These are phyloP conservation scores for Glareola pratincola DNA, from an alignment of 2,113 vertebrate species.

Conservation along the genomic window DNA sequence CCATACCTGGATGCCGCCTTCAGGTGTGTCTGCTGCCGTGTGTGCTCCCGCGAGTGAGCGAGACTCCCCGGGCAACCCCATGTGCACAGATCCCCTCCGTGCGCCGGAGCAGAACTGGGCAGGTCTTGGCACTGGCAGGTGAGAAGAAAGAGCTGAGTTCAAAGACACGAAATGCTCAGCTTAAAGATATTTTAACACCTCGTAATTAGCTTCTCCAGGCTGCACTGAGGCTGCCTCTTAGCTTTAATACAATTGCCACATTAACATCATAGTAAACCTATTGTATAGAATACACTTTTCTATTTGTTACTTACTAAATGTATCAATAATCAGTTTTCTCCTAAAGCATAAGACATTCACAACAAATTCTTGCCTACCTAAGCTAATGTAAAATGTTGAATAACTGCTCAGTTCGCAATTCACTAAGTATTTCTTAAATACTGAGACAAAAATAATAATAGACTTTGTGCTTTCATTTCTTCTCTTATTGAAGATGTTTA, in stretches of 20 bases:
- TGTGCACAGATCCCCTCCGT: accelerated
- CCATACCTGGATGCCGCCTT: neutral
- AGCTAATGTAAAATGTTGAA: neutral
- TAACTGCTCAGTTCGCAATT: neutral
- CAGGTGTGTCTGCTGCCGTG: neutral
- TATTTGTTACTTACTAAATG: neutral
- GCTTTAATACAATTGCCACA: neutral
- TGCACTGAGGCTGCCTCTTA: neutral
- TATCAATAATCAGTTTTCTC: neutral
- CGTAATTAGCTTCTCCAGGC: neutral
- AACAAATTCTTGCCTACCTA: neutral
- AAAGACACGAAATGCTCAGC: neutral
- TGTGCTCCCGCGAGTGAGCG: neutral
- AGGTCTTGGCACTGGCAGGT: neutral
- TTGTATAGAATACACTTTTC: neutral
- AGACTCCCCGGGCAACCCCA: neutral
- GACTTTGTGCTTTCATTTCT: neutral
- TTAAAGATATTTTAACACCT: neutral
- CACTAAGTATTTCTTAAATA: neutral
- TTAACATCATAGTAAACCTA: neutral
- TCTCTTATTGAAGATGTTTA: neutral
- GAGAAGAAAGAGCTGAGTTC: neutral
- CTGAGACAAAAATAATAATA: neutral
- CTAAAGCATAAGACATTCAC: neutral
- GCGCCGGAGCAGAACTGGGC: accelerated